Conservation (phyloP, 2,113 vertebrate species). For the Dipodomys ordii region DNA sequence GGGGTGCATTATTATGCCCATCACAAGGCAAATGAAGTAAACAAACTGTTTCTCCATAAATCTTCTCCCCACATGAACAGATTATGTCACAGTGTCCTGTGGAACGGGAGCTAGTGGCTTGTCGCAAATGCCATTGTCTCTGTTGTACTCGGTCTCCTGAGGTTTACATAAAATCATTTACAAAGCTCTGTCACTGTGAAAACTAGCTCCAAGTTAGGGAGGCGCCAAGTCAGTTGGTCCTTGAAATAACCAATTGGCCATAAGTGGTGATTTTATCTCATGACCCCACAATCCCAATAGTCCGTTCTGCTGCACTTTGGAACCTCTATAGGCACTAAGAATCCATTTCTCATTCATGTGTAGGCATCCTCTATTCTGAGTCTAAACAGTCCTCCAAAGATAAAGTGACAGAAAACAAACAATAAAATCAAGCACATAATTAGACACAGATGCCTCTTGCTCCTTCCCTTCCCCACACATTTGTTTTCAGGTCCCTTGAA, state of each 20-base stretch:
- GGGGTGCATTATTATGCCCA: neutral
- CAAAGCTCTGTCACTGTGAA: neutral
- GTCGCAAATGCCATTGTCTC: neutral
- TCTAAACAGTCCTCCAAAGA: neutral
- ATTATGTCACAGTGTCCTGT: neutral
- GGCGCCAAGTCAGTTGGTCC: neutral
- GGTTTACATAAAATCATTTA: neutral
- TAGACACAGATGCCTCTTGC: neutral
- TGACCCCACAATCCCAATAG: neutral
- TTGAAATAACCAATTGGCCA: neutral
- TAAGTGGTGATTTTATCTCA: neutral
- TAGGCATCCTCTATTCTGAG: neutral
- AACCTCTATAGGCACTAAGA: neutral
- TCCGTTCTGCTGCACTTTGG: neutral
- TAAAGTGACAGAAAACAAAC: neutral
- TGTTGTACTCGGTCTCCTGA: neutral
- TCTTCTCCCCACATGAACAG: neutral
- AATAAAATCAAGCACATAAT: neutral
- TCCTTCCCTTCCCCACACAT: neutral
- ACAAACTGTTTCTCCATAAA: neutral
- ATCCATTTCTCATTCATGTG: neutral
- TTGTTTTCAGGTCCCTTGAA: neutral
- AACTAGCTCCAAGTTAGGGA: neutral
- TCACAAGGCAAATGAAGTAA: neutral
- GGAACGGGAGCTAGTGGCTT: neutral